phyloP scores from a whole-genome alignment of 2,888 invertebrate species.

The Dicycla oo region DNA sequence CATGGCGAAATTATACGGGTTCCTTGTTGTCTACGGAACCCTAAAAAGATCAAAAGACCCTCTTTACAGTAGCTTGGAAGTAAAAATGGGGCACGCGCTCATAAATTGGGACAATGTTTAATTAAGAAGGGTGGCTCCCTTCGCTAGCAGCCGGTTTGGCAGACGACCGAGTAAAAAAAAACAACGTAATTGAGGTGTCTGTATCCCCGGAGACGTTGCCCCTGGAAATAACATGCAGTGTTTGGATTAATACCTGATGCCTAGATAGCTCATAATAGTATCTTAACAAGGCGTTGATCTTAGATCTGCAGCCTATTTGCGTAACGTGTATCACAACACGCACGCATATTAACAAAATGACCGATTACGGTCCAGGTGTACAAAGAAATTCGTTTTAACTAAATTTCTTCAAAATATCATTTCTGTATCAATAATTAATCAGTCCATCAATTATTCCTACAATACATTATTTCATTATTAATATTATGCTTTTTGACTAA shows the following conservation, averaged over 20 bases:
- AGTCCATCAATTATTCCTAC: too few relatives aligned
- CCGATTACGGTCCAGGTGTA: too few relatives aligned
- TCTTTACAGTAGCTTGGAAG: slow-evolving; percentile 27
- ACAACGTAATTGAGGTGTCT: slow-evolving; percentile 48
- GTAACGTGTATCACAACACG: too few relatives aligned
- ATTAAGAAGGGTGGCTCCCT: slow-evolving; percentile 64
- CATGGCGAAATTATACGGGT: too few relatives aligned
- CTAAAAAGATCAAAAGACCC: slow-evolving; percentile 32
- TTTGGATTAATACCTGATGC: slow-evolving; percentile 1
- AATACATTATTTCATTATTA: too few relatives aligned
- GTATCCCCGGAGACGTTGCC: slow-evolving; percentile 22
- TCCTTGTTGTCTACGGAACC: too few relatives aligned
- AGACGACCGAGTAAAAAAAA: slow-evolving; percentile 35
- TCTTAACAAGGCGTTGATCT: not conserved
- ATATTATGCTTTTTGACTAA: too few relatives aligned
- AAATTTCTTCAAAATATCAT: too few relatives aligned
- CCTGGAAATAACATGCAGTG: slow-evolving; percentile 4
- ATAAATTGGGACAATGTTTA: slow-evolving; percentile 63
- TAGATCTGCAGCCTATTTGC: not conserved
- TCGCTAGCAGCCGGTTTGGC: slow-evolving; percentile 42
- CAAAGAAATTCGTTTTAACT: too few relatives aligned
- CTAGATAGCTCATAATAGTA: not conserved
- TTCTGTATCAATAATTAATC: too few relatives aligned
- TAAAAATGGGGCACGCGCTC: slow-evolving; percentile 50
- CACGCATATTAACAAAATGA: not conserved